Evolutionary conservation across 2,113 vertebrate species (phyloP).

Genomic region (Lophura nycthemera): DNA sequence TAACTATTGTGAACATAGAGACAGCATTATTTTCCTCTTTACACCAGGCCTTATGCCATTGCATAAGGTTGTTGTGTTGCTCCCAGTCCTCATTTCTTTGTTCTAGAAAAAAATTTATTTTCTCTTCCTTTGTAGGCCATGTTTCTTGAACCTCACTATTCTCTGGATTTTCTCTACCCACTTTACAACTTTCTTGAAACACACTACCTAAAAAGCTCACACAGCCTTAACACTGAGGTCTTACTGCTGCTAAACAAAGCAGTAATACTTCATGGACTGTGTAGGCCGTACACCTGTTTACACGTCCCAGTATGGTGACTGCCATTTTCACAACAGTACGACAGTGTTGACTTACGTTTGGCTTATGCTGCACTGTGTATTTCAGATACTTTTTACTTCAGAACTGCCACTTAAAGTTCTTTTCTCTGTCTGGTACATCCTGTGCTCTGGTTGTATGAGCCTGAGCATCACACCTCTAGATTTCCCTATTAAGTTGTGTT

Average conservation of each 20-base stretch:
- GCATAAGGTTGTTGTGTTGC: fast-evolving
- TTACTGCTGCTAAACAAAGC: background rate
- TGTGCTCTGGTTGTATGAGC: fast-evolving
- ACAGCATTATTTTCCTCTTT: background rate
- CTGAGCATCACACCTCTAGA: background rate
- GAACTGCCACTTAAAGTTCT: background rate
- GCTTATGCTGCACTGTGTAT: background rate
- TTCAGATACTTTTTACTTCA: background rate
- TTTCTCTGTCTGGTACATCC: fast-evolving
- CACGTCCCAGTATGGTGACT: background rate
- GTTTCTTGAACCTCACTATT: background rate
- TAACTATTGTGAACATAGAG: background rate
- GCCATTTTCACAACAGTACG: background rate
- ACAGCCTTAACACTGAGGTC: background rate
- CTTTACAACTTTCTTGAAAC: background rate
- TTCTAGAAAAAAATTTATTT: background rate
- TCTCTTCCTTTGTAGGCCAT: background rate
- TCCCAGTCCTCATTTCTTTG: background rate
- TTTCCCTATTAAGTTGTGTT: background rate
- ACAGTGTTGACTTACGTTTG: background rate
- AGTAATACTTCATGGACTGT: background rate
- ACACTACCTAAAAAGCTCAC: background rate
- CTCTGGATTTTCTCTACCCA: background rate
- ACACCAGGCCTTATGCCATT: background rate
- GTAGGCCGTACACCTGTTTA: background rate